A percentile compares a stretch with the other conserved stretches of the same genome.
These are phyloP conservation scores for Brachyhypopomus occidentalis DNA, from an alignment of 2,113 vertebrate genomes.

Conservation along the genomic window DNA sequence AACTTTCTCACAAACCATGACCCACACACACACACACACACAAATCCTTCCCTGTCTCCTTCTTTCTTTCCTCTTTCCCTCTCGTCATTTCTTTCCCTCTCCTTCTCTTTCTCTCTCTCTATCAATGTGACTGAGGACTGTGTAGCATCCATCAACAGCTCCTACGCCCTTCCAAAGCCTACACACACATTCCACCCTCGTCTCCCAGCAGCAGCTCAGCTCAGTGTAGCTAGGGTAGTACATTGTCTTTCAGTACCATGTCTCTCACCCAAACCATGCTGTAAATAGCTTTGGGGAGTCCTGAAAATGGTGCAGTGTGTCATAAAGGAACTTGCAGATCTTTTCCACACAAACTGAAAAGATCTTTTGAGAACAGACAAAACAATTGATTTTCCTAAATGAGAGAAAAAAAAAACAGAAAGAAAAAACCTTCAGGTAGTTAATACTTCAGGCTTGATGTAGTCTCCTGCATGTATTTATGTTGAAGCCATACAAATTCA, in stretches of 20 bases:
- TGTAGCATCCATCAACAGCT: not conserved
- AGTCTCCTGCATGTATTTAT: slow-evolving; percentile 73
- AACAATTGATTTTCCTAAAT: slow-evolving; percentile 21
- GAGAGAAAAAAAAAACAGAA: slow-evolving; percentile 22
- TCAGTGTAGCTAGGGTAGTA: not conserved
- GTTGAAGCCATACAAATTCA: slow-evolving; percentile 62
- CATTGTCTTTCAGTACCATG: slow-evolving; percentile 28
- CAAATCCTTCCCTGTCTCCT: no score
- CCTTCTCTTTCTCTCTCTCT: not conserved
- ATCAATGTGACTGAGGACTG: not conserved
- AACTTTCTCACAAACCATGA: no score
- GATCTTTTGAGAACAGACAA: slow-evolving; percentile 12
- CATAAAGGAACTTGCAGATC: not conserved
- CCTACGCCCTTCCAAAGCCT: not conserved
- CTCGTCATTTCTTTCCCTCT: not conserved
- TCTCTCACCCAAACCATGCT: slow-evolving; percentile 55
- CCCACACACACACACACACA: no score
- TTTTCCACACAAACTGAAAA: not conserved
- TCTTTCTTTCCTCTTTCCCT: no score
- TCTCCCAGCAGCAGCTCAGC: not conserved
- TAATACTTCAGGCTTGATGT: slow-evolving; percentile 73
- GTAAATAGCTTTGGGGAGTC: slow-evolving; percentile 55
- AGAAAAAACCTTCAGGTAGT: slow-evolving; percentile 75
- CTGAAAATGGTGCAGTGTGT: slow-evolving; percentile 27
- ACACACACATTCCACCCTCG: not conserved